Percentiles rank a stretch among this genome's conserved stretches.
Conservation (phyloP, 2,888 invertebrate genomes). For the Dicyrtomina minuta region DNA sequence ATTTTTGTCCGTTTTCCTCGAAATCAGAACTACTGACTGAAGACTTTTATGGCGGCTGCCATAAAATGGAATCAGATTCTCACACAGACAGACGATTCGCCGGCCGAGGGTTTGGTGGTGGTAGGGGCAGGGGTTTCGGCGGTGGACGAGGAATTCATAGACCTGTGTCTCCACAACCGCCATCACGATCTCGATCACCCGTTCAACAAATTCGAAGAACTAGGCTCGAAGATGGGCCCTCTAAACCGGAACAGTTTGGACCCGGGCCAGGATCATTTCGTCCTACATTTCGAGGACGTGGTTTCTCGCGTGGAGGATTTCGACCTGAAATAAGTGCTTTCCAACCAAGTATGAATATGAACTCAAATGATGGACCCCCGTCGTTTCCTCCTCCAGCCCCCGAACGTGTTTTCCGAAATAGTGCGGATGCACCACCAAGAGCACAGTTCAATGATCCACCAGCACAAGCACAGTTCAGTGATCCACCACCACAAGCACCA, state of each 20-base stretch:
- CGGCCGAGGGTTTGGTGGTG: no score
- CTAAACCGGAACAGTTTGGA: not conserved
- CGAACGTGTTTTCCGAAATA: no score
- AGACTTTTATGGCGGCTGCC: no score
- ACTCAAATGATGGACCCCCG: not conserved
- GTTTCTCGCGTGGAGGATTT: not conserved
- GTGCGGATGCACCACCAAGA: no score
- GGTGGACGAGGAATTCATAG: not conserved
- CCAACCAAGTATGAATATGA: not conserved
- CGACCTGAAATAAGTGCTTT: not conserved
- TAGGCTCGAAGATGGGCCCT: not conserved
- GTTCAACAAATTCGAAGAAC: not conserved
- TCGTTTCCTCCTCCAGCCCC: not conserved
- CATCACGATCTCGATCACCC: not conserved
- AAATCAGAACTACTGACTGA: no score
- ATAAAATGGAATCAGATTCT: no score
- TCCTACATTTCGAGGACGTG: not conserved
- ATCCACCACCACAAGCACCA: no score
- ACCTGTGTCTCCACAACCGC: not conserved
- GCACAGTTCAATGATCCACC: not conserved
- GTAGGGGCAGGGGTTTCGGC: not conserved
- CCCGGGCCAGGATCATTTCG: not conserved
- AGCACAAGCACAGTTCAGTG: not conserved
- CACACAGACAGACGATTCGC: no score
- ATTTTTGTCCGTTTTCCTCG: no score